Evolutionary conservation across 2,113 vertebrate genomes (phyloP), one percentile per base, ranked within the genome.

Genomic region (Calcarius ornatus): DNA sequence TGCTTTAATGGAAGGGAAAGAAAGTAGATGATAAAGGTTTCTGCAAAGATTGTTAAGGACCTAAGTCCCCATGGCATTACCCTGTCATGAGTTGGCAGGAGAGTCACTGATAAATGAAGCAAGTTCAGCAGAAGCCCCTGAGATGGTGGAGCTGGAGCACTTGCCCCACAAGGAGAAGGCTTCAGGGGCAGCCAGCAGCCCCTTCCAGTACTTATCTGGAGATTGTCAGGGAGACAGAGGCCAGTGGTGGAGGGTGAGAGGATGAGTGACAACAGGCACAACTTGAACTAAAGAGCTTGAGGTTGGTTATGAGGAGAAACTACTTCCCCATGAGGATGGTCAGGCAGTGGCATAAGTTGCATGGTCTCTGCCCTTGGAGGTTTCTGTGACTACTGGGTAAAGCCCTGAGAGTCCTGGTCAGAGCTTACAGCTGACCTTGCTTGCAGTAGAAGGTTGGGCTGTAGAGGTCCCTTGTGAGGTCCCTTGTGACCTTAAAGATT

Each of bases 271-370:
- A 73, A 2, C 0, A 5, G 27, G 30, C 38, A 35, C 30, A 68
- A n/a, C 37, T 6, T 54, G 57, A 75, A 24, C 33, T 40, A 16
- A 92, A 48, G 48, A 76, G 19, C 9, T 43, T 56, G 53, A 69
- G 59, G 18, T 5, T 37, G 40, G 5, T 33, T 71, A 17, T 57
- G 31, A 65, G 70, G 61, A 79, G 37, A 60, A 85, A 14, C 27
- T 38, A 1, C 51, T 86, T 65, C n/a, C 31, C 40, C 2, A 0
- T 77, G n/a, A 64, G 33, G 8, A 15, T 2, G 3, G 33, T 48
- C 54, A 63, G 50, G 30, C 5, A 31, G 42, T 33, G 56, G 27
- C 51, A 18, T 35, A 11, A 37, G 30, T 40, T 91, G 56, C 5
- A 1, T 35, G 30, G 43, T 42, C 54, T 81, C 50, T 76, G 30